A percentile compares a stretch with the other conserved stretches of the same genome.
Evolutionary conservation across 2,888 invertebrate genomes (phyloP).

Genomic region (Pandemis heparana): DNA sequence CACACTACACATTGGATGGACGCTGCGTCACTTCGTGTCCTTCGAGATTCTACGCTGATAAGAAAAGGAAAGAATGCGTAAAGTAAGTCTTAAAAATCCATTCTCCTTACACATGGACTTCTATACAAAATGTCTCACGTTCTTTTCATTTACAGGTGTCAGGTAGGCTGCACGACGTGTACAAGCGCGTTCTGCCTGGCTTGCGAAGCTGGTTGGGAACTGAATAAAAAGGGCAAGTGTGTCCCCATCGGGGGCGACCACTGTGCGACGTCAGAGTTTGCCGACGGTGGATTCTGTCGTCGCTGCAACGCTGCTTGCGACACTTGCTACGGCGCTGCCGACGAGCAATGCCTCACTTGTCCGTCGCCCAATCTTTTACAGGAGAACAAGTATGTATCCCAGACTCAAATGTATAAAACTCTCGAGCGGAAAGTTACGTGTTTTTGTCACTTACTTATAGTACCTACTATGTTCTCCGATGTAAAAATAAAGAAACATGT

Average conservation of each 20-base stretch:
- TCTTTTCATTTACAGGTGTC: slow-evolving; percentile 81
- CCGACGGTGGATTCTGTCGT: slow-evolving; percentile 88
- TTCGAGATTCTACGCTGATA: slow-evolving; percentile 90
- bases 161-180: slow-evolving; percentile 92
- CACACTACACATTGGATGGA: slow-evolving; percentile 89
- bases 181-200: slow-evolving; percentile 89
- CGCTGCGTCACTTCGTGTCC: slow-evolving; percentile 91
- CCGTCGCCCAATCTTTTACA: slow-evolving; percentile 90
- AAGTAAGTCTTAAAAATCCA: slow-evolving; percentile 66
- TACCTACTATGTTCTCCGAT: no score
- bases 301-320: slow-evolving; percentile 92
- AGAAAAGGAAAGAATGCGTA: slow-evolving; percentile 92
- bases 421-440: not conserved
- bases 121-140: not conserved
- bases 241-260: slow-evolving; percentile 89
- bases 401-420: not conserved
- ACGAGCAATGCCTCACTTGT: slow-evolving; percentile 90
- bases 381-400: slow-evolving; percentile 72
- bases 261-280: slow-evolving; percentile 88
- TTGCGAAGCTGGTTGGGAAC: slow-evolving; percentile 90
- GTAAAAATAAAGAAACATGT: no score
- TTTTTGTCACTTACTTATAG: not conserved
- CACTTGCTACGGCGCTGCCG: slow-evolving; percentile 92
- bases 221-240: slow-evolving; percentile 91
- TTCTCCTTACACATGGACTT: not conserved